Evolutionary conservation across 2,888 invertebrate genomes (phyloP).

Genomic region (Neria commutata): DNA sequence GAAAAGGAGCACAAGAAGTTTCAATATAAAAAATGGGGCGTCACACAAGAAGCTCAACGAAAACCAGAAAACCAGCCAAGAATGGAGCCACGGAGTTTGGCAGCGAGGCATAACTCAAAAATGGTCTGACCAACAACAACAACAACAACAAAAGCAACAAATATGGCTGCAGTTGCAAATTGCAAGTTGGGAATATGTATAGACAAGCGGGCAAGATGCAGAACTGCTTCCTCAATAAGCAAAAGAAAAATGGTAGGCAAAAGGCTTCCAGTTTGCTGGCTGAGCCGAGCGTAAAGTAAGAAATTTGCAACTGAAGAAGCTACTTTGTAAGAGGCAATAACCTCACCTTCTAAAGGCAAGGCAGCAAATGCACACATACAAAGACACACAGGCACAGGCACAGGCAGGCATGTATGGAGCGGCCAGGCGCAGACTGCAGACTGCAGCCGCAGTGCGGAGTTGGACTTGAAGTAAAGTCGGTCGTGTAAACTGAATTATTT

Average conservation of each 20-base stretch:
- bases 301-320: conserved; percentile 41
- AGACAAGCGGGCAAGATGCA: too few relatives aligned
- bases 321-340: conserved; percentile 30
- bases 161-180: neutral
- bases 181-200: neutral
- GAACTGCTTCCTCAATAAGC: too few relatives aligned
- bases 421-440: too few relatives aligned
- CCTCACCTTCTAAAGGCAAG: conserved; percentile 14
- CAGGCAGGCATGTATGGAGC: neutral
- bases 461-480: too few relatives aligned
- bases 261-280: neutral
- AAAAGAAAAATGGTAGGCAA: neutral
- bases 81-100: neutral
- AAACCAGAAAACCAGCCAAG: neutral
- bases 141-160: neutral
- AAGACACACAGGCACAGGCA: neutral
- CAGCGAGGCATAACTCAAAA: neutral
- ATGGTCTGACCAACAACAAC: neutral
- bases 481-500: conserved; percentile 2
- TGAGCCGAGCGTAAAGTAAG: conserved; percentile 30
- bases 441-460: too few relatives aligned
- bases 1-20: too few relatives aligned
- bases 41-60: neutral
- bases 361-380: neutral
- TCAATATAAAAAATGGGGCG: conserved; percentile 5